Conservation (phyloP, 2,797 vertebrate genomes). For the Enteromius radiatus region DNA sequence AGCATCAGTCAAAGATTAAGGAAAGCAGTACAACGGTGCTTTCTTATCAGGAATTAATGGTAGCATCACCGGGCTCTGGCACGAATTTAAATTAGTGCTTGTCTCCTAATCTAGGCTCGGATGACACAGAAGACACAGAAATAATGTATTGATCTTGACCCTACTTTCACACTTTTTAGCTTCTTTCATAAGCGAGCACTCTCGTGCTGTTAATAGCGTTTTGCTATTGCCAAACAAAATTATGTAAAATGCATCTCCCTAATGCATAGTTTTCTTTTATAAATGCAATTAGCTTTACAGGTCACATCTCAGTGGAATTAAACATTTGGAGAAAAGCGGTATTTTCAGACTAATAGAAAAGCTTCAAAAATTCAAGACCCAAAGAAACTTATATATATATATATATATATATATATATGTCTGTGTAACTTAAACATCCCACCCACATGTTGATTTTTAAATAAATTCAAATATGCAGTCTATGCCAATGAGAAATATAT, state of each 20-base stretch:
- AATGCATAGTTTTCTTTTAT: conserved; percentile 74
- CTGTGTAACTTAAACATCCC: neutral
- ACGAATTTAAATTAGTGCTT: conserved; percentile 72
- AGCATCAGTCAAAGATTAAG: conserved; percentile 77
- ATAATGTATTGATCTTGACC: conserved; percentile 74
- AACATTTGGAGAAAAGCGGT: conserved; percentile 72
- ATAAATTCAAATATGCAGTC: neutral
- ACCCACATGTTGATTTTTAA: neutral
- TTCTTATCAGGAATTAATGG: conserved; percentile 77
- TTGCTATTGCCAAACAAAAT: conserved; percentile 79
- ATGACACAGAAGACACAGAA: conserved; percentile 71
- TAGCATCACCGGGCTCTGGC: conserved; percentile 66
- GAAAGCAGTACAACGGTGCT: conserved; percentile 69
- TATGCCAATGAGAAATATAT: neutral
- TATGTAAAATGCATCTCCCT: conserved; percentile 70
- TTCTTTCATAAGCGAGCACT: conserved; percentile 64
- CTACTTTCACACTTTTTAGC: conserved; percentile 37
- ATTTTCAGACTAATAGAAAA: conserved; percentile 76
- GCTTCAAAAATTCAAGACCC: neutral
- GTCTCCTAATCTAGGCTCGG: conserved; percentile 59
- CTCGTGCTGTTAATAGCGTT: conserved; percentile 72
- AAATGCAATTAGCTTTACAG: conserved; percentile 78
- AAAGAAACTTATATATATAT: neutral
- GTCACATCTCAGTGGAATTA: conserved; percentile 73
- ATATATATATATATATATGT: no score